These are phyloP conservation scores for Agriopis leucophaearia DNA, from an alignment of 2,888 invertebrate species.

Conservation along the genomic window DNA sequence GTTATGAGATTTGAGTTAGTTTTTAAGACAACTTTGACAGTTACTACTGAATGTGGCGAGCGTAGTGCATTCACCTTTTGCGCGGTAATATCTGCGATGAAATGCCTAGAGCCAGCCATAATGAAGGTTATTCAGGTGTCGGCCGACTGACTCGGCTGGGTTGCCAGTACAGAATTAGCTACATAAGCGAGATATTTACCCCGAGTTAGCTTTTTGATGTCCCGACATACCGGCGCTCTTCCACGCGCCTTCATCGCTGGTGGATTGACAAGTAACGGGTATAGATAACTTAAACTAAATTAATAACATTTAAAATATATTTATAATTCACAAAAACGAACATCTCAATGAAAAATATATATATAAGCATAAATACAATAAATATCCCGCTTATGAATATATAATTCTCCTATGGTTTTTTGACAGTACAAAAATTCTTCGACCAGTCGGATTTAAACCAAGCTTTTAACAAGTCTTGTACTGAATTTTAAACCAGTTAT, in stretches of 20 bases:
- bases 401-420: neutral
- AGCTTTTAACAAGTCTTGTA: too few relatives aligned
- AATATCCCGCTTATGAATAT: slow-evolving; percentile 34
- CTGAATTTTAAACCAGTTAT: too few relatives aligned
- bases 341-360: neutral
- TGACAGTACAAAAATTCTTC: neutral
- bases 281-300: neutral
- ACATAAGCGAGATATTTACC: slow-evolving; percentile 38
- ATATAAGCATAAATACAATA: slow-evolving; percentile 13
- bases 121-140: too few relatives aligned
- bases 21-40: too few relatives aligned
- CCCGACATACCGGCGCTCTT: slow-evolving; percentile 32
- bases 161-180: slow-evolving; percentile 4
- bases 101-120: too few relatives aligned
- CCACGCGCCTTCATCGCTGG: slow-evolving; percentile 39
- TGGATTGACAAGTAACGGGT: slow-evolving; percentile 16
- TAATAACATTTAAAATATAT: neutral
- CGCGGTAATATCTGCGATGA: too few relatives aligned
- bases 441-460: too few relatives aligned
- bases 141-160: neutral
- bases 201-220: slow-evolving; percentile 27
- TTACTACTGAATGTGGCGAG: too few relatives aligned
- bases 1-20: too few relatives aligned
- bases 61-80: too few relatives aligned
- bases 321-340: neutral